These are phyloP conservation scores for Chesias legatella DNA, from an alignment of 2,888 invertebrate genomes.

Conservation along the genomic window DNA sequence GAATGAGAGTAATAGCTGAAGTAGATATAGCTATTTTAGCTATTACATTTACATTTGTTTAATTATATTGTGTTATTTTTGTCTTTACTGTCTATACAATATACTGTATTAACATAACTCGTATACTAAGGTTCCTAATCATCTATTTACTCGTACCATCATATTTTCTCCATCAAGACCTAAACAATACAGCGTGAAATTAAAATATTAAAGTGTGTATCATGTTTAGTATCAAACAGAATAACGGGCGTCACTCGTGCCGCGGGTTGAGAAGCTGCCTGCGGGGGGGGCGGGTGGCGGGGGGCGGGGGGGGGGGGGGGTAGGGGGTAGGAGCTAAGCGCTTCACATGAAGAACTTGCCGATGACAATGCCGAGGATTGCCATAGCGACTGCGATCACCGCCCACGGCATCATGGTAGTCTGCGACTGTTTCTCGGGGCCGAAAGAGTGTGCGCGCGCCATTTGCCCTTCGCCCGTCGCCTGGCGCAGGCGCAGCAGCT, in stretches of 20 bases:
- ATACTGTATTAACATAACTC: no score
- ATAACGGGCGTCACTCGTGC: constrained; percentile 18
- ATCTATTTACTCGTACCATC: no score
- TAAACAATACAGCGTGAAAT: constrained; percentile 1
- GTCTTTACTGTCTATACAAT: constrained; percentile 4
- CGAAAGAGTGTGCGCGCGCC: constrained; percentile 64
- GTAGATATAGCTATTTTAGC: no score
- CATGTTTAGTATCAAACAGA: no score
- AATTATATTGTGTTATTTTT: no score
- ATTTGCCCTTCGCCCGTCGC: constrained; percentile 55
- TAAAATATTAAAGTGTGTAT: constrained; percentile 4
- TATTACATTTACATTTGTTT: no score
- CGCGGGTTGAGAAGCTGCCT: constrained; percentile 45
- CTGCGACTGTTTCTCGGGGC: constrained; percentile 81
- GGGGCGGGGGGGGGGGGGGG: constrained; percentile 46
- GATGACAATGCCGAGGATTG: constrained; percentile 86
- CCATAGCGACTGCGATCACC: constrained; percentile 83
- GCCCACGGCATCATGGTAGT: constrained; percentile 82
- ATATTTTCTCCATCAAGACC: not conserved
- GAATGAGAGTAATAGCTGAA: no score
- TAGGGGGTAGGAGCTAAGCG: constrained; percentile 27
- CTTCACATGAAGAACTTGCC: constrained; percentile 91
- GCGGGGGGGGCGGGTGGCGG: constrained; percentile 53
- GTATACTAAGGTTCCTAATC: no score
- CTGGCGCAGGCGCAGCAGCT: constrained; percentile 82